Evolutionary conservation across 2,113 vertebrate species (phyloP), one percentile per base, ranked within the genome.

Genomic region (Ammodytes marinus): DNA sequence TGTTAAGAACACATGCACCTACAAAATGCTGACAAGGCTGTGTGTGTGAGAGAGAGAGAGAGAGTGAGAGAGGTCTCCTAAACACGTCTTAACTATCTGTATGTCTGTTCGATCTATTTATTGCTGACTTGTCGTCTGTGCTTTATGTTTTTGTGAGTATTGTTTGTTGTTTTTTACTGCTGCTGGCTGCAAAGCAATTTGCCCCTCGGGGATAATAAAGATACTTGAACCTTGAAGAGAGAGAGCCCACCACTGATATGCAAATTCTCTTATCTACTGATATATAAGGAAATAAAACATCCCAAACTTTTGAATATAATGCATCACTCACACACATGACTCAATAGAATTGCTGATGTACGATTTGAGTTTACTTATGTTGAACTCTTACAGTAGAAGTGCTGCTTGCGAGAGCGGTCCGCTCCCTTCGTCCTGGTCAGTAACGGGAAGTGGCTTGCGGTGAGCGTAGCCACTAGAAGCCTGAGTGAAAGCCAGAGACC

Each of bases 381-480:
- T 9, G 42, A 86, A 64, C 73, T 66, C 19, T 64, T 60, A 74
- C 15, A 50, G 69, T 42, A 60, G n/a, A 79, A 53, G 37, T 46
- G 58, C 52, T 79, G 64, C 68, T 66, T 78, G 49, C 68, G 58
- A 69, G 39, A 78, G 59, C 53, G 52, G 40, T 61, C 69, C 60
- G 72, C 68, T 77, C 49, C 65, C 58, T 85, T 52, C 47, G 27
- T 79, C 84, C 70, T 69, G 70, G 82, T 84, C 83, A 91, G 92
- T 76, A 80, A 84, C 79, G 85, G 92, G 94, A 94, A 93, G 94
- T 92, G 86, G 79, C 69, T 83, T 92, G 93, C 92, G 91, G 90
- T 84, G 78, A 82, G 55, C 77, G 6, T 87, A 81, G 65, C 69
- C 85, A 27, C 27, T 86, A 81, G 74, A 90, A 88, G 81, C 61